Percentiles rank a stretch among this genome's conserved stretches.
Evolutionary conservation across 2,888 invertebrate genomes (phyloP).

Genomic region (Macrophya alboannulata): DNA sequence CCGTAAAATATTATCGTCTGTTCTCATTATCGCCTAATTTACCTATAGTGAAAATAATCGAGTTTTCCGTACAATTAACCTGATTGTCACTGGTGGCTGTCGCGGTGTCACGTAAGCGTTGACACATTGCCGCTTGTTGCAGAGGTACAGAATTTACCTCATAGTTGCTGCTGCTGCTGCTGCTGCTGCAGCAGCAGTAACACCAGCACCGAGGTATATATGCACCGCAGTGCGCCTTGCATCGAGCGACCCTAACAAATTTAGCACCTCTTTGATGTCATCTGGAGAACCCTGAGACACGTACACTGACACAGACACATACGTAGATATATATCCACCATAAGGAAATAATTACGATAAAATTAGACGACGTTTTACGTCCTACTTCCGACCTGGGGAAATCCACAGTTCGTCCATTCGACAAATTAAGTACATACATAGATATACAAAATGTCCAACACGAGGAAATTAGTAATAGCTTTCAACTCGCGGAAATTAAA

Average conservation of each 20-base stretch:
- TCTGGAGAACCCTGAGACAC: conserved; percentile 29
- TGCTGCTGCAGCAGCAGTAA: neutral
- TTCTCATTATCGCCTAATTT: neutral
- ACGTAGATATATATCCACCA: neutral
- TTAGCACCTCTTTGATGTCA: conserved; percentile 39
- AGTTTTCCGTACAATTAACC: neutral
- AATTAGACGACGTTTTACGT: conserved; percentile 7
- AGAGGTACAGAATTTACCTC: conserved; percentile 10
- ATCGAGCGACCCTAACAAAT: conserved; percentile 33
- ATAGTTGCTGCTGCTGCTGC: neutral
- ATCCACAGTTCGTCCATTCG: neutral
- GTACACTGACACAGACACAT: neutral
- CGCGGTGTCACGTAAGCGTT: conserved; percentile 11
- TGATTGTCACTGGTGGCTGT: neutral
- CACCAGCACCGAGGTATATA: neutral
- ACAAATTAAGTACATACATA: neutral
- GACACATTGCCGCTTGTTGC: neutral
- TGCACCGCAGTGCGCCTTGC: neutral
- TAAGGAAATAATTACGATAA: conserved; percentile 36
- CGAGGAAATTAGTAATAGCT: neutral
- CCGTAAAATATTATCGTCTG: neutral
- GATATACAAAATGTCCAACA: neutral
- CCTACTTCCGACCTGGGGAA: neutral
- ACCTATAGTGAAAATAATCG: neutral
- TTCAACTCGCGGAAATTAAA: conserved; percentile 1